These are phyloP conservation scores for Buteo buteo DNA, from an alignment of 2,113 vertebrate species.

Conservation along the genomic window DNA sequence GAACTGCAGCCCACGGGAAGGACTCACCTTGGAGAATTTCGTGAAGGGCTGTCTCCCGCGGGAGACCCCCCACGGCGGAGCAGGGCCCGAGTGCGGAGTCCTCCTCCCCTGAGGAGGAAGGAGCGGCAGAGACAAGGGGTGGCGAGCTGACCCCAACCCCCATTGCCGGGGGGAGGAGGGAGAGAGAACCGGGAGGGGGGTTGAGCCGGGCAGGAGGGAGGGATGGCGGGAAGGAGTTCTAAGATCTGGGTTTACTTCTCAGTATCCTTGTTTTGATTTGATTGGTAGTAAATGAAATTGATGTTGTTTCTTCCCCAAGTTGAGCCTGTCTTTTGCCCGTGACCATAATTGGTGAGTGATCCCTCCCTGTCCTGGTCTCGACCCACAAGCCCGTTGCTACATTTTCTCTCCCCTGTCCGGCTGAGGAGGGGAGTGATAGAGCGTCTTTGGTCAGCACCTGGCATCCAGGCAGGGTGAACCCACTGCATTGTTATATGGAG, in stretches of 20 bases:
- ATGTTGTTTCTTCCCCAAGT: neutral
- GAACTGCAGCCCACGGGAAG: too few species aligned
- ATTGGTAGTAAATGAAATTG: neutral
- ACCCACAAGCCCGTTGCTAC: fast-evolving
- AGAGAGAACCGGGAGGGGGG: too few species aligned
- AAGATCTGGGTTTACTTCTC: neutral
- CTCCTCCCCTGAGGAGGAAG: too few species aligned
- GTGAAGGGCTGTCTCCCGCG: too few species aligned
- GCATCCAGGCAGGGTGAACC: neutral
- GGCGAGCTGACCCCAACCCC: too few species aligned
- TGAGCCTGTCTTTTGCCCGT: neutral
- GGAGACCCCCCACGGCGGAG: too few species aligned
- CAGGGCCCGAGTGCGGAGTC: too few species aligned
- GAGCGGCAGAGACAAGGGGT: too few species aligned
- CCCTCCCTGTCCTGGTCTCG: fast-evolving
- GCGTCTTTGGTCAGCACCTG: neutral
- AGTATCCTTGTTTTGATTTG: neutral
- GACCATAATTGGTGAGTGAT: neutral
- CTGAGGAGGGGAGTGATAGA: neutral
- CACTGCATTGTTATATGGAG: neutral
- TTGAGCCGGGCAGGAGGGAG: too few species aligned
- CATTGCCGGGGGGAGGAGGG: too few species aligned
- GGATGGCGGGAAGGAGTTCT: too few species aligned
- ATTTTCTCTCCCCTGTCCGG: neutral
- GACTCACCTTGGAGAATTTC: too few species aligned